Evolutionary conservation across 2,888 invertebrate species (phyloP).

Genomic region (Alsophila aescularia): DNA sequence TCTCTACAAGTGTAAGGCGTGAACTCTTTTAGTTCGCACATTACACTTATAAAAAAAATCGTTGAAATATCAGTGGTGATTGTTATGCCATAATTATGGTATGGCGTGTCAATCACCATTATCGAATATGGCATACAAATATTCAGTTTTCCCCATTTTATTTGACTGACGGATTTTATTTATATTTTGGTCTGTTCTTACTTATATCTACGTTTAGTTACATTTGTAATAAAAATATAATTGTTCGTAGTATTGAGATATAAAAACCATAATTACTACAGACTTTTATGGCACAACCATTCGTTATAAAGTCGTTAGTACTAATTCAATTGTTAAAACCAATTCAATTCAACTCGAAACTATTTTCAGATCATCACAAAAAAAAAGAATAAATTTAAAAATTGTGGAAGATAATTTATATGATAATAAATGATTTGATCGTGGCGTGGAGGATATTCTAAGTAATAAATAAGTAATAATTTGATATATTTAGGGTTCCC

Average conservation of each 20-base stretch:
- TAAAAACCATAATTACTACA: background rate
- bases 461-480: no score
- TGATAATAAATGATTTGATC: no score
- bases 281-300: no score
- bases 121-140: constrained; percentile 69
- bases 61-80: constrained; percentile 47
- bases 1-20: constrained; percentile 60
- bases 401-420: no score
- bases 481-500: no score
- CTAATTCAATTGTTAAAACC: no score
- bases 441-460: no score
- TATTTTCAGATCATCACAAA: no score
- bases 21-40: constrained; percentile 71
- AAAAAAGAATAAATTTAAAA: no score
- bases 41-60: constrained; percentile 57
- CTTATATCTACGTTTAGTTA: background rate
- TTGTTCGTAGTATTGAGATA: background rate
- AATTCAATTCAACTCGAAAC: no score
- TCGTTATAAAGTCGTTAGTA: no score
- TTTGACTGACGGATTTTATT: constrained; percentile 54
- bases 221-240: background rate
- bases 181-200: background rate
- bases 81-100: constrained; percentile 48
- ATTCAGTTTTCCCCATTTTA: constrained; percentile 79
- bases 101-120: constrained; percentile 75